Conservation (phyloP, 2,797 vertebrate species). For the Eupleurogrammus muticus region DNA sequence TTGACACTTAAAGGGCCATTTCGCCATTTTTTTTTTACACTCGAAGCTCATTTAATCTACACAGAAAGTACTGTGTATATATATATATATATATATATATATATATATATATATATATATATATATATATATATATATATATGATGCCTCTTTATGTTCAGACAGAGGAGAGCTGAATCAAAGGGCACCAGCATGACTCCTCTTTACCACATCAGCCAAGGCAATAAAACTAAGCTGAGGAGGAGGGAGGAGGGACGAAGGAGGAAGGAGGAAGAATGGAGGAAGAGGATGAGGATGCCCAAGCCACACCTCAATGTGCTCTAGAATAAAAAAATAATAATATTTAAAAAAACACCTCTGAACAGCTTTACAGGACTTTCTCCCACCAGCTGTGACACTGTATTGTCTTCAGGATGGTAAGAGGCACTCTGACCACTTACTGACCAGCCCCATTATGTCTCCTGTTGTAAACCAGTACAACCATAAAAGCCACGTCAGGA, state of each 20-base stretch:
- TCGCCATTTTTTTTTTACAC: too few species aligned
- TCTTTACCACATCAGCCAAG: not conserved
- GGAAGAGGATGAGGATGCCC: not conserved
- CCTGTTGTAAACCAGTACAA: slow-evolving; percentile 25
- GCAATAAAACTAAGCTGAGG: not conserved
- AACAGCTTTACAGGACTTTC: slow-evolving; percentile 20
- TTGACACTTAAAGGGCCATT: too few species aligned
- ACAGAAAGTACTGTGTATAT: too few species aligned
- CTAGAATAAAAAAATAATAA: slow-evolving; percentile 10
- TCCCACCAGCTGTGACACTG: slow-evolving; percentile 7
- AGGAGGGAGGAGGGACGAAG: not conserved
- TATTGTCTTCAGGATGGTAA: not conserved
- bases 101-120: not conserved
- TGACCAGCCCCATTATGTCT: slow-evolving; percentile 10
- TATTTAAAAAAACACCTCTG: not conserved
- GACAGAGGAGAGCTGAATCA: not conserved
- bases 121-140: not conserved
- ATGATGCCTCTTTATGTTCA: not conserved
- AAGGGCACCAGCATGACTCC: not conserved
- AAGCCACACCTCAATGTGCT: slow-evolving; percentile 62
- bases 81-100: not conserved
- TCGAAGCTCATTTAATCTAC: too few species aligned
- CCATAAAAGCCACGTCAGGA: slow-evolving; percentile 1
- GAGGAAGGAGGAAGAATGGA: too few species aligned
- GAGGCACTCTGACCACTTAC: not conserved